A percentile compares a stretch with the other conserved stretches of the same genome.
These are phyloP conservation scores for Drosophila nigrodunni DNA, from an alignment of 1,140 invertebrate genomes.

Conservation along the genomic window DNA sequence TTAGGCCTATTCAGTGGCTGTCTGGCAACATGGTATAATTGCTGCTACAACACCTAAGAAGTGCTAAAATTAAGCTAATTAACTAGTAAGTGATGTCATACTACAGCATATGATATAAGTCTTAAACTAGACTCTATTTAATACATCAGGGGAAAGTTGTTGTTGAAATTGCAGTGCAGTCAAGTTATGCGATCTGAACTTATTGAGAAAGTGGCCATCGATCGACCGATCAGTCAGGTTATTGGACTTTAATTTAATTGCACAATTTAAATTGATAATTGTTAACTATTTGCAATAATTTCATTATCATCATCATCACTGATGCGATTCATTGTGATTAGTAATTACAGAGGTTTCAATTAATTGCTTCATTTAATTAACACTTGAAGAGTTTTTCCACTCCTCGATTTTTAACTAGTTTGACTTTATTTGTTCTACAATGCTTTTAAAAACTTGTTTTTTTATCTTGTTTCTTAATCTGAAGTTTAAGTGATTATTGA, in stretches of 20 bases:
- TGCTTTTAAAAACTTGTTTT: too few relatives aligned
- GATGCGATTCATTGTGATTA: slow-evolving; percentile 31
- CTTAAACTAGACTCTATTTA: too few relatives aligned
- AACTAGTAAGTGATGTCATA: slow-evolving; percentile 44
- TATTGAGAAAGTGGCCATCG: slow-evolving; percentile 14
- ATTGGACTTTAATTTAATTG: slow-evolving; percentile 26
- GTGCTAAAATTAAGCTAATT: slow-evolving; percentile 69
- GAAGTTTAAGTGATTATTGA: slow-evolving; percentile 19
- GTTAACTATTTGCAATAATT: slow-evolving; percentile 32
- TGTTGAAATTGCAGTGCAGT: not conserved
- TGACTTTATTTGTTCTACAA: not conserved
- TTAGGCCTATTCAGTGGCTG: not conserved
- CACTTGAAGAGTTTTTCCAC: not conserved
- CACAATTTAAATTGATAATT: slow-evolving; percentile 40
- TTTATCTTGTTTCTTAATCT: not conserved
- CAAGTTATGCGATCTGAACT: slow-evolving; percentile 27
- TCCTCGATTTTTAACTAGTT: slow-evolving; percentile 1
- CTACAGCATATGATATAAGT: slow-evolving; percentile 28
- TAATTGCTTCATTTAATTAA: slow-evolving; percentile 25
- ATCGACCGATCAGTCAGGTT: slow-evolving; percentile 28
- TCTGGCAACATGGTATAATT: slow-evolving; percentile 60
- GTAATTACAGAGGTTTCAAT: slow-evolving; percentile 17
- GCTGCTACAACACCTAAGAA: slow-evolving; percentile 42
- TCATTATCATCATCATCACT: slow-evolving; percentile 24
- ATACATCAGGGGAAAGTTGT: slow-evolving; percentile 51